Conservation (phyloP, 2,113 vertebrate species). For the Halcyon malimbica region DNA sequence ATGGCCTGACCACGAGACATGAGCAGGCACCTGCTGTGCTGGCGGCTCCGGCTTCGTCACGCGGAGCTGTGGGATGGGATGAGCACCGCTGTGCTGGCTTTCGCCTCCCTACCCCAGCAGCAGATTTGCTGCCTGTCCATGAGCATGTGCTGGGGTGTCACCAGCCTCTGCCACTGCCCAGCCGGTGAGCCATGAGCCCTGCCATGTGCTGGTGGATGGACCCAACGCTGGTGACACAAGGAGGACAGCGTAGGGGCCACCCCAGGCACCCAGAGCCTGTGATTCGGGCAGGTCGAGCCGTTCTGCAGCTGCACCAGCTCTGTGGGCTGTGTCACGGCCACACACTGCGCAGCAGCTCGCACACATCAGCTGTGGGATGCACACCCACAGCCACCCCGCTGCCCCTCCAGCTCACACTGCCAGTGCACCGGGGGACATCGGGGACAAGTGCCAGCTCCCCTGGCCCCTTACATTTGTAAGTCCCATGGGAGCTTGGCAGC, state of each 20-base stretch:
- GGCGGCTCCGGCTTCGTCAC: not conserved
- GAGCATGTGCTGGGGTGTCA: not conserved
- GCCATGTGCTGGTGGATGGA: not conserved
- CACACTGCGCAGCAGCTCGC: not conserved
- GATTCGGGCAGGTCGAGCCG: not conserved
- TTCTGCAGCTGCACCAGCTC: not conserved
- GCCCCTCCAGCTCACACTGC: not conserved
- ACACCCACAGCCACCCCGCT: rapidly evolving
- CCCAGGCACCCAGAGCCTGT: not conserved
- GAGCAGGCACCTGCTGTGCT: not conserved
- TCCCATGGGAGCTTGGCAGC: not conserved
- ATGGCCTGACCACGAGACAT: rapidly evolving
- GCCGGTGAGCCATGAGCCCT: rapidly evolving
- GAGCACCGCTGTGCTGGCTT: rapidly evolving
- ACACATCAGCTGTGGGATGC: not conserved
- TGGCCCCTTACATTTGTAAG: rapidly evolving
- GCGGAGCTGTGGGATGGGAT: not conserved
- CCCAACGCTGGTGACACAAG: rapidly evolving
- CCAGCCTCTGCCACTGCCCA: not conserved
- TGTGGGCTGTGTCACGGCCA: not conserved
- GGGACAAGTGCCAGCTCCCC: not conserved
- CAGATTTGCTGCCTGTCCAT: not conserved
- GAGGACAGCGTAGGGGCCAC: not conserved
- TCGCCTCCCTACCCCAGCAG: not conserved
- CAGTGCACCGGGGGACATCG: not conserved